A percentile compares a stretch with the other conserved stretches of the same genome.
Conservation (phyloP, 2,888 invertebrate species). For the Troilus luridus region DNA sequence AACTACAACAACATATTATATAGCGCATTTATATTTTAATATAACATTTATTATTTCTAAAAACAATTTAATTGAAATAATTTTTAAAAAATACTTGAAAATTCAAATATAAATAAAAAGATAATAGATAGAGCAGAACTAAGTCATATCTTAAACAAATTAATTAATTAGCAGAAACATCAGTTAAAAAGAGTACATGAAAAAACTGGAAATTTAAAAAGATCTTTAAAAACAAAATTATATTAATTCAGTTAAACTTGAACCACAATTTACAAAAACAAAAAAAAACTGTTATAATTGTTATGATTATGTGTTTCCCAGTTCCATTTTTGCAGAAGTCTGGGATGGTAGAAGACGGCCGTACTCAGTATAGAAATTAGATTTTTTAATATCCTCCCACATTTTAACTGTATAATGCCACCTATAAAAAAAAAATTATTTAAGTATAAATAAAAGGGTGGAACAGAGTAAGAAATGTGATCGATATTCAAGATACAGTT, state of each 20-base stretch:
- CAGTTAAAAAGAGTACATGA: background rate
- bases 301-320: conserved; percentile 45
- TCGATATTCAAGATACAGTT: too few relatives aligned
- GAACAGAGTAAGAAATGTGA: too few relatives aligned
- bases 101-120: background rate
- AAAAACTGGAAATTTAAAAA: background rate
- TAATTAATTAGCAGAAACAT: background rate
- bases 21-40: background rate
- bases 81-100: background rate
- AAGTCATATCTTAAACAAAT: background rate
- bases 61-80: background rate
- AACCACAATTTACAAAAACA: background rate
- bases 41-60: background rate
- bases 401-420: conserved; percentile 85
- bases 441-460: too few relatives aligned
- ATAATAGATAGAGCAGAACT: background rate
- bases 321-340: conserved; percentile 53
- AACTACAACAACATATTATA: background rate
- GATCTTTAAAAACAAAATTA: background rate
- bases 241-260: background rate
- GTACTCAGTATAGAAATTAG: conserved; percentile 87
- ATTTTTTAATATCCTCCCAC: conserved; percentile 89
- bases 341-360: conserved; percentile 80
- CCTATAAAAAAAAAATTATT: conserved; percentile 68
- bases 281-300: background rate